Percentiles rank a stretch among this genome's conserved stretches.
phyloP scores from a whole-genome alignment of 2,888 invertebrate species.

The Trissonchulus latispiculum region DNA sequence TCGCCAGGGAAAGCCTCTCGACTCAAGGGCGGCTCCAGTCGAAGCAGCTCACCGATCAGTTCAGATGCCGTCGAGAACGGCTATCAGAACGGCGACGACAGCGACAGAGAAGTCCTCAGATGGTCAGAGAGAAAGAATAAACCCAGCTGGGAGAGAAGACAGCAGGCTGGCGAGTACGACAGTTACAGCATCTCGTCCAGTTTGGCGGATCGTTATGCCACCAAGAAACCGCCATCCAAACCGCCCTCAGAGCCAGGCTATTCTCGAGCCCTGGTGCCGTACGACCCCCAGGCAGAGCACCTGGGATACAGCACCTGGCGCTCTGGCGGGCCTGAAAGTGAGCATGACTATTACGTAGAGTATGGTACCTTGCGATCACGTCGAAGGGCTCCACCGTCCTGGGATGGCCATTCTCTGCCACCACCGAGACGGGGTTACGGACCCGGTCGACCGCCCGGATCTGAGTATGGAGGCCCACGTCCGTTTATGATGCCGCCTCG shows the following conservation, averaged over 20 bases:
- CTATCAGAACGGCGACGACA: constrained; percentile 2
- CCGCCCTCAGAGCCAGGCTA: background rate
- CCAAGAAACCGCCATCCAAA: constrained; percentile 17
- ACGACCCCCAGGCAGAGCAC: background rate
- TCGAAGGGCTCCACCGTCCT: background rate
- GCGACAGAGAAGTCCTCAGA: constrained; percentile 8
- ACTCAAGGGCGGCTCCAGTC: background rate
- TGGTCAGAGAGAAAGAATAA: constrained; percentile 33
- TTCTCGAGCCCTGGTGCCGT: constrained; percentile 19
- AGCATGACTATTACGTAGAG: background rate
- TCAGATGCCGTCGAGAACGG: constrained; percentile 10
- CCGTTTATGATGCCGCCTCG: constrained; percentile 15
- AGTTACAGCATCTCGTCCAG: constrained; percentile 35
- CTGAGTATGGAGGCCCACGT: background rate
- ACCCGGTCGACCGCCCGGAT: background rate
- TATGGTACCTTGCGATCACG: constrained; percentile 4
- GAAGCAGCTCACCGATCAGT: constrained; percentile 6
- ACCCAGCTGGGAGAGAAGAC: constrained; percentile 34
- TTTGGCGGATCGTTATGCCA: constrained; percentile 26
- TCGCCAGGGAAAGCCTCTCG: background rate
- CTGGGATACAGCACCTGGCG: background rate
- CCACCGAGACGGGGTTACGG: background rate
- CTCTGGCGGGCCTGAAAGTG: background rate
- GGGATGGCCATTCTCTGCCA: background rate
- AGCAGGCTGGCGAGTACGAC: constrained; percentile 41